Base-by-base conservation (phyloP, 1,140 invertebrate genomes). In the Trachymyrmex cornetzi region DNA sequence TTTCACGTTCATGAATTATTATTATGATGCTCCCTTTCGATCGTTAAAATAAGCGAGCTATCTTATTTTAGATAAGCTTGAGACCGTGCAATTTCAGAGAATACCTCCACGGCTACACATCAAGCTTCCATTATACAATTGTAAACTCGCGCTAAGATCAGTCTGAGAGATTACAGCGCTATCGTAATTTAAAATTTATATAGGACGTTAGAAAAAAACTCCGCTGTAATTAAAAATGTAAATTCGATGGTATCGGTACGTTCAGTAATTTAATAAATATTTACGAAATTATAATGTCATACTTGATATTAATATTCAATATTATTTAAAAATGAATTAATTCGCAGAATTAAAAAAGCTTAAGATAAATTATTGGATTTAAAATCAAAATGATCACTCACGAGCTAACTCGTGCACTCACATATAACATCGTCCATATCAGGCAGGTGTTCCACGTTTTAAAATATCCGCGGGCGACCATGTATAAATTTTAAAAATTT, bases 321-420 rank as follows among this genome's bases (percentile, higher is more conserved):
- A 24, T 77, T 64, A n/a, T 64, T 75, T n/a, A 75, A 75, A 38
- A 75, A 79, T 64, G 24, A 44, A 55, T 63, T 27, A 48, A 6
- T 3, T 66, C 2, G 61, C 12, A 50, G 44, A 27, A 66, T 64
- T 30, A 66, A 66, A 64, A 61, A 30, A 44, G 24, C 6, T 79
- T 64, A 7, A 0, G 16, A 77, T 44, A 9, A 55, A 16, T 1
- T 12, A 19, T 48, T n/a, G 12, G 14, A 77, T 59, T 59, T 77
- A 59, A 77, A 75, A 57, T 34, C n/a, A 38, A 75, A 77, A 61
- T 1, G 9, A 38, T 19, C n/a, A 57, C 30, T 57, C 53, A 12
- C 38, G 38, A 75, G n/a, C n/a, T n/a, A 74, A 74, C 2, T 55
- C 12, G 38, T 44, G 9, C 38, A 22, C 19, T 74, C 19, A 57